Base-by-base conservation (phyloP, 35 echinoderm and acorn worm species). In the Ophioderma brevispina region DNA sequence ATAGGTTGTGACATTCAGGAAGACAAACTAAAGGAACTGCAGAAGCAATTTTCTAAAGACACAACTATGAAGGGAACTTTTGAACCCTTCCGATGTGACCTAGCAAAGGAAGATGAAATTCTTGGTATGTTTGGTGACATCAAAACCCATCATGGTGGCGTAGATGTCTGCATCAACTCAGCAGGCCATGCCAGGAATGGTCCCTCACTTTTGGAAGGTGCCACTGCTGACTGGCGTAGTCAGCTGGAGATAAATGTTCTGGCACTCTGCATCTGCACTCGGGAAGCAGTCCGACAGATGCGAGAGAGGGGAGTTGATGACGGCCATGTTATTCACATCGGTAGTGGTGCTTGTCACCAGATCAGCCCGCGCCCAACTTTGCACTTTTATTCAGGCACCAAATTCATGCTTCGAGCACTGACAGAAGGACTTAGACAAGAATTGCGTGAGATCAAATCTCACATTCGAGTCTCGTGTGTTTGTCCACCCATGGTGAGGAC, bases 121-220 rank as follows among this genome's bases (percentile, higher is more conserved):
- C 40, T 84, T 37, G 33, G 39, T 1, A 94, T 90, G 87, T 90
- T 94, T 83, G 38, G 55, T 10, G 55, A 43, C 35, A 94, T 94
- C 40, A 85, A 81, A 38, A 75, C 32, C 1, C 39, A 94, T 34
- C 87, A 89, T 86, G 92, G 92, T 38, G 77, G 92, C 19, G 49
- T 94, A 0, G 92, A 94, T 82, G 82, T 94, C 21, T 94, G 92
- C 33, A 87, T 94, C 34, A 94, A 94, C 76, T 85, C 81, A 33
- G 92, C 92, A 30, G 92, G 59, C n/a, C 59, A 70, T 30, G 2
- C 15, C 28, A 70, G 15, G 28, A 70, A 70, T 33, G 36, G 49
- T 28, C 21, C 79, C 25, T 49, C 81, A 76, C 28, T 94, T 33
- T 82, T 94, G 10, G 87, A 85, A 19, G 92, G 87, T 19, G 75